Conservation (phyloP, 1,140 invertebrate genomes). For the Bombyx mori region ASM3026992v2 NC_085111.1:17450001-17450500, state of each 20-base stretch:
- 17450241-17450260: not conserved
- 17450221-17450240: too few species aligned
- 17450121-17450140: too few species aligned
- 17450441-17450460: conserved; percentile 54
- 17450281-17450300: not conserved
- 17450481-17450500: conserved; percentile 47
- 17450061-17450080: too few species aligned
- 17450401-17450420: conserved; percentile 51
- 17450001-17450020: too few species aligned
- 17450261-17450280: not conserved
- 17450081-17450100: too few species aligned
- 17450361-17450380: conserved; percentile 16
- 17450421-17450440: conserved; percentile 37
- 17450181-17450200: too few species aligned
- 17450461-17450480: conserved; percentile 48
- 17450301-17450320: not conserved
- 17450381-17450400: conserved; percentile 49
- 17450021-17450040: too few species aligned
- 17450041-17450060: too few species aligned
- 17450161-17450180: too few species aligned
- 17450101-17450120: too few species aligned
- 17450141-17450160: too few species aligned
- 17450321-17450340: not conserved
- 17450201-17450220: too few species aligned
- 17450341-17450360: not conserved